Percentiles rank a stretch among this genome's conserved stretches.
Conservation (phyloP, 2,797 vertebrate species). For the Periparus ater region DNA sequence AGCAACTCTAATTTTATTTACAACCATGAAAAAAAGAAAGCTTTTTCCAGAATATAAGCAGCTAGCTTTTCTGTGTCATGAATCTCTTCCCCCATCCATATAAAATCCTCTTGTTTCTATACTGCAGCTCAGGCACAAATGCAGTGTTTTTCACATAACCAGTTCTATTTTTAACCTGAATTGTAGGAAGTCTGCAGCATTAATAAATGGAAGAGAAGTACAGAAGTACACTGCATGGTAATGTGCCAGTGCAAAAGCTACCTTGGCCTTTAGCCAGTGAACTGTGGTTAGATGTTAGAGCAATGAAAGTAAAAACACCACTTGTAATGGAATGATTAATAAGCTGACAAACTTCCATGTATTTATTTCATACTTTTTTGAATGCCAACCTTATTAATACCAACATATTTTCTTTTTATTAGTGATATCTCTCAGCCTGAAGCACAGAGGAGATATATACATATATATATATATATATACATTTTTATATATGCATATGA, state of each 20-base stretch:
- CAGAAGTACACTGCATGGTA: slow-evolving; percentile 67
- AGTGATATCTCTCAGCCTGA: slow-evolving; percentile 11
- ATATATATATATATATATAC: neutral
- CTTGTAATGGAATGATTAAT: slow-evolving; percentile 73
- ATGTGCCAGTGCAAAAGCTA: slow-evolving; percentile 71
- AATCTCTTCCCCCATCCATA: slow-evolving; percentile 13
- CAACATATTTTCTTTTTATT: slow-evolving; percentile 63
- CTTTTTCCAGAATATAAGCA: slow-evolving; percentile 42
- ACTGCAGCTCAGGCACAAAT: slow-evolving; percentile 79
- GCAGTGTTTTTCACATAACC: slow-evolving; percentile 85
- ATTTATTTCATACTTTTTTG: slow-evolving; percentile 58
- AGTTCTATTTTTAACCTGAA: slow-evolving; percentile 92
- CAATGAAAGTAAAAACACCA: slow-evolving; percentile 61
- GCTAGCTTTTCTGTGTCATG: slow-evolving; percentile 23
- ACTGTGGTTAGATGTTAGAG: slow-evolving; percentile 70
- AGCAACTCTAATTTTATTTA: slow-evolving; percentile 62
- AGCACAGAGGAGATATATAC: neutral
- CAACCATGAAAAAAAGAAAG: slow-evolving; percentile 50
- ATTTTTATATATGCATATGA: neutral
- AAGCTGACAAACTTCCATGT: slow-evolving; percentile 68
- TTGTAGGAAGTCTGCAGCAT: slow-evolving; percentile 86
- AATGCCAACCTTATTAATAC: slow-evolving; percentile 43
- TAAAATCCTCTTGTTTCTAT: slow-evolving; percentile 67
- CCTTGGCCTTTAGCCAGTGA: slow-evolving; percentile 80
- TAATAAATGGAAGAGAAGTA: slow-evolving; percentile 81